Evolutionary conservation across 2,888 invertebrate species (phyloP).

Genomic region (Cephus nigrinus): DNA sequence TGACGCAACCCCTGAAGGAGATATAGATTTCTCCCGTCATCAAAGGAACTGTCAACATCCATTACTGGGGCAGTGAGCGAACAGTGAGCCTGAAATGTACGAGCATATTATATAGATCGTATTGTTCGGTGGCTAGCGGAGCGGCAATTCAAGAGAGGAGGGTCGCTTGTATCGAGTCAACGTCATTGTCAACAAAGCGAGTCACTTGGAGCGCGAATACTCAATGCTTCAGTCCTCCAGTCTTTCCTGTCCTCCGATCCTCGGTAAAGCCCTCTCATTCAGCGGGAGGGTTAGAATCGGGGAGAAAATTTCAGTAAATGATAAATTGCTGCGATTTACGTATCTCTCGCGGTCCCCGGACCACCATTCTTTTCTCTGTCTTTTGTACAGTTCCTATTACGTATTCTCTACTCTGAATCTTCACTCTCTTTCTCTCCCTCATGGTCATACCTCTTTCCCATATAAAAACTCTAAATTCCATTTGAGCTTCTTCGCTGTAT

Average conservation of each 20-base stretch:
- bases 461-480: conserved; percentile 6
- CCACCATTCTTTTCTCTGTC: conserved; percentile 6
- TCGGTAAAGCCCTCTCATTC: conserved; percentile 29
- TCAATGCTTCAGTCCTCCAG: conserved; percentile 16
- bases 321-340: conserved; percentile 25
- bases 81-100: conserved; percentile 18
- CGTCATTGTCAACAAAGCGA: conserved; percentile 35
- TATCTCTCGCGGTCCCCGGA: not conserved
- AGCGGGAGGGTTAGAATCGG: conserved; percentile 19
- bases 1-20: not conserved
- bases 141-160: conserved; percentile 34
- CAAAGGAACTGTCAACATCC: conserved; percentile 49
- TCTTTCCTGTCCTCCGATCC: not conserved
- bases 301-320: conserved; percentile 24
- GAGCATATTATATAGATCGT: conserved; percentile 36
- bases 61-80: conserved; percentile 39
- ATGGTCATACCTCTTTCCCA: not conserved
- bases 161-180: conserved; percentile 33
- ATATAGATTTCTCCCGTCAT: conserved; percentile 23
- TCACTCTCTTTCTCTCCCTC: conserved; percentile 1
- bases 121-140: conserved; percentile 42
- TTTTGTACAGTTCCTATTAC: not conserved
- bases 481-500: conserved; percentile 11
- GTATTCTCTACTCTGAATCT: not conserved
- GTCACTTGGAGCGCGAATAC: conserved; percentile 26